phyloP scores from a whole-genome alignment of 2,888 invertebrate genomes.

The Leptinotarsa juncta region DNA sequence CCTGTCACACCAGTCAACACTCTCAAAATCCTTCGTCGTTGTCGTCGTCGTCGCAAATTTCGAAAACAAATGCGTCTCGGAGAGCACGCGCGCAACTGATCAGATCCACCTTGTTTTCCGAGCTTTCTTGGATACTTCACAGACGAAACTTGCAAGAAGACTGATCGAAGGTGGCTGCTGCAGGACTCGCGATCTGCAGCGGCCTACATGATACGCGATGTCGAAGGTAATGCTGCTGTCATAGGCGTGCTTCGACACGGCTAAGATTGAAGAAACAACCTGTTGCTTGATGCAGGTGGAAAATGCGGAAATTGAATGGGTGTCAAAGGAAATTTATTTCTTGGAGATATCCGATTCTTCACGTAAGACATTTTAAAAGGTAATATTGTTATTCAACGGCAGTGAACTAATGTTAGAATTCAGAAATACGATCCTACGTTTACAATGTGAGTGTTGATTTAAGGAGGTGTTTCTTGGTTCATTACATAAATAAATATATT shows the following conservation, averaged over 20 bases:
- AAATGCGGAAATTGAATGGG: no score
- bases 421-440: no score
- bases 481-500: no score
- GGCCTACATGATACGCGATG: slow-evolving; percentile 55
- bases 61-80: slow-evolving; percentile 19
- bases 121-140: slow-evolving; percentile 49
- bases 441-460: no score
- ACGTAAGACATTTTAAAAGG: no score
- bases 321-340: no score
- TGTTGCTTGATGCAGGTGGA: no score
- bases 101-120: slow-evolving; percentile 39
- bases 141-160: slow-evolving; percentile 59
- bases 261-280: no score
- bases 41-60: not conserved
- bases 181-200: slow-evolving; percentile 55
- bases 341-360: no score
- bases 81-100: not conserved
- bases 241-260: slow-evolving; percentile 7
- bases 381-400: no score
- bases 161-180: slow-evolving; percentile 56
- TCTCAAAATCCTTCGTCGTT: slow-evolving; percentile 7
- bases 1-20: not conserved
- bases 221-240: slow-evolving; percentile 52
- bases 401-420: no score
- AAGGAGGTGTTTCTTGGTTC: no score